A percentile compares a stretch with the other conserved stretches of the same genome.
Evolutionary conservation across 2,797 vertebrate species (phyloP).

Genomic region (Phrynocephalus guinanensis): DNA sequence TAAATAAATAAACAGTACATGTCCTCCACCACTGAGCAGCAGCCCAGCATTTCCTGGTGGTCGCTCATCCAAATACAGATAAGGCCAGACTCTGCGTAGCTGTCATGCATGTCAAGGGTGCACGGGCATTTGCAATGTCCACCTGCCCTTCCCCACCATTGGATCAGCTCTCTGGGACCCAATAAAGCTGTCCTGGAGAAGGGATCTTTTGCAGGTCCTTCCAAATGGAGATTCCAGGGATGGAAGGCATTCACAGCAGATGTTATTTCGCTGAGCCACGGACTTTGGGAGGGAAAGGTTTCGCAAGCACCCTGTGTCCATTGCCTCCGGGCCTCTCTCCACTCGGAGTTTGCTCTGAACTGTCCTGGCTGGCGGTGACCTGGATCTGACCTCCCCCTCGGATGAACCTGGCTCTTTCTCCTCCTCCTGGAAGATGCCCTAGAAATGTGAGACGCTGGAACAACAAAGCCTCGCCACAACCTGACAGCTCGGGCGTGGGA

Average conservation of each 20-base stretch:
- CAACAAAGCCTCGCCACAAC: slow-evolving; percentile 45
- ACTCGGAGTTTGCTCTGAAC: slow-evolving; percentile 3
- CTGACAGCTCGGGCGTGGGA: slow-evolving; percentile 61
- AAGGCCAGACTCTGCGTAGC: neutral
- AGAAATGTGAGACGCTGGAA: slow-evolving; percentile 63
- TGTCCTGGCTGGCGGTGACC: slow-evolving; percentile 41
- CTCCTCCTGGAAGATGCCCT: slow-evolving; percentile 28
- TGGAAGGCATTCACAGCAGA: neutral
- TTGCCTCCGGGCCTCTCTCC: neutral
- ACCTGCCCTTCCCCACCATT: neutral
- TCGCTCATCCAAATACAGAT: neutral
- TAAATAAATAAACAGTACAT: no score
- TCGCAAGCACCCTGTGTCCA: neutral
- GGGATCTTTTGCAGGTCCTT: neutral
- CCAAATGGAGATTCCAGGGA: neutral
- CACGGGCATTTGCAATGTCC: neutral
- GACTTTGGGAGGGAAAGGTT: neutral
- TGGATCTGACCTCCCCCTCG: slow-evolving; percentile 62
- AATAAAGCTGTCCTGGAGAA: neutral
- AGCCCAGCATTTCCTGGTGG: neutral
- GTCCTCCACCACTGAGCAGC: no score
- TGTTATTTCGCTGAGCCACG: neutral
- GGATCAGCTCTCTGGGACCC: neutral
- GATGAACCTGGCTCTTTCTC: slow-evolving; percentile 55
- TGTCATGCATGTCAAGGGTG: neutral